A percentile compares a stretch with the other conserved stretches of the same genome.
Conservation (phyloP, 2,797 vertebrate genomes). For the Typhlichthys subterraneus region DNA sequence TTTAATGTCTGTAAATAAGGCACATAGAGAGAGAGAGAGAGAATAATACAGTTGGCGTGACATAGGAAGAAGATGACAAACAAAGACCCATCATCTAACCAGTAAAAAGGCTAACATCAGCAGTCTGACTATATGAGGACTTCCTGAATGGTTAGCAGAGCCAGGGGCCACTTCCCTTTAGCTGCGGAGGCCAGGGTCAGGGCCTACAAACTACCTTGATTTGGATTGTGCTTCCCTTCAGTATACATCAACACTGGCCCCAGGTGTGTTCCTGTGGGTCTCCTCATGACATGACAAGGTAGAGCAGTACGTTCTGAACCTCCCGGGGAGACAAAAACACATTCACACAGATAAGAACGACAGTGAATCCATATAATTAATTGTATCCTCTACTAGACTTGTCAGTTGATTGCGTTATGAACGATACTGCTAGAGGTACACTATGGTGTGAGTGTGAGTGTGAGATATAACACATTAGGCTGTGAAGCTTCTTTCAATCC, state of each 20-base stretch:
- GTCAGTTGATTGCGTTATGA: too few species aligned
- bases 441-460: too few species aligned
- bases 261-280: too few species aligned
- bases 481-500: too few species aligned
- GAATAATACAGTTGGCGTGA: conserved; percentile 42
- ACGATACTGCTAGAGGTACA: too few species aligned
- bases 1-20: background rate
- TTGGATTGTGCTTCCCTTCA: background rate
- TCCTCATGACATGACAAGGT: too few species aligned
- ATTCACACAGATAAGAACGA: too few species aligned
- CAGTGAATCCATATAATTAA: too few species aligned
- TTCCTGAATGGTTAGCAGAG: conserved; percentile 58
- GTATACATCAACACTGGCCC: background rate
- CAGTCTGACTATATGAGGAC: conserved; percentile 59
- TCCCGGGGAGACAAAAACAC: too few species aligned
- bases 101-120: conserved; percentile 9
- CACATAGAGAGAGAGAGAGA: background rate
- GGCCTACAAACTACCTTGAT: background rate
- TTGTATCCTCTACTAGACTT: too few species aligned
- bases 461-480: too few species aligned
- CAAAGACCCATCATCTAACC: conserved; percentile 25
- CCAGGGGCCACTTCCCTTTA: conserved; percentile 60
- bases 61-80: conserved; percentile 24
- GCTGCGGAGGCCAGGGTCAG: conserved; percentile 29
- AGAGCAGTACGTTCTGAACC: too few species aligned